Evolutionary conservation across 1,140 invertebrate genomes (phyloP), one percentile per base, ranked within the genome.

Genomic region (Agraylea sexmaculata): DNA sequence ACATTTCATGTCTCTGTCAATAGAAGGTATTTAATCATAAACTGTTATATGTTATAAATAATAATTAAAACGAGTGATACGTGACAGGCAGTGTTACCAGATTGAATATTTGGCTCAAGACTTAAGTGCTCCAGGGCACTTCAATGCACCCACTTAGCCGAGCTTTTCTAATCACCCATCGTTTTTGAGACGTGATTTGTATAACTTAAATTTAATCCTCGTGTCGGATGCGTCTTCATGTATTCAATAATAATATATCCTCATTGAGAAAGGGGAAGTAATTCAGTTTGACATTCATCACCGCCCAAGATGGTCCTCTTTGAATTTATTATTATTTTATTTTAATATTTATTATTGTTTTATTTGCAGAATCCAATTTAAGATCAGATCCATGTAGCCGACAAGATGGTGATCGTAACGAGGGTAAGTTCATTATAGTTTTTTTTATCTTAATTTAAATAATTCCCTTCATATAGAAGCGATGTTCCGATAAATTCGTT

Each of bases 371-470:
- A 57, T 52, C 47, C 48, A 53, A 48, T 55, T 57, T 64, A 61
- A 65, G 58, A 20, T 22, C 43, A 33, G 30, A 20, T 61, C 62
- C 58, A 70, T 66, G 59, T 65, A 60, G 64, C 53, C 60, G 50
- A 52, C 63, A 58, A 68, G 62, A 77, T 77, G 74, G 74, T 77
- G 70, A 77, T 77, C 66, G 74, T 77, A 64, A 77, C 74, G 61
- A 72, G 74, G 66, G 74, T 77, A 53, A 70, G 73, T 71, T 36
- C 33, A 30, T 16, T 29, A 19, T 15, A 6, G 13, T 21, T 15
- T 8, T 40, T n/a, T 15, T 40, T 40, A 12, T n/a, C 13, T 33
- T 33, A n/a, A 8, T n/a, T n/a, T n/a, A n/a, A n/a, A n/a, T 17
- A 32, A 42, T 32, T 10, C 4, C 7, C 31, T 8, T 11, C 12